A percentile compares a stretch with the other conserved stretches of the same genome.
phyloP scores from a whole-genome alignment of 2,888 invertebrate genomes.

The Ditula angustiorana region DNA sequence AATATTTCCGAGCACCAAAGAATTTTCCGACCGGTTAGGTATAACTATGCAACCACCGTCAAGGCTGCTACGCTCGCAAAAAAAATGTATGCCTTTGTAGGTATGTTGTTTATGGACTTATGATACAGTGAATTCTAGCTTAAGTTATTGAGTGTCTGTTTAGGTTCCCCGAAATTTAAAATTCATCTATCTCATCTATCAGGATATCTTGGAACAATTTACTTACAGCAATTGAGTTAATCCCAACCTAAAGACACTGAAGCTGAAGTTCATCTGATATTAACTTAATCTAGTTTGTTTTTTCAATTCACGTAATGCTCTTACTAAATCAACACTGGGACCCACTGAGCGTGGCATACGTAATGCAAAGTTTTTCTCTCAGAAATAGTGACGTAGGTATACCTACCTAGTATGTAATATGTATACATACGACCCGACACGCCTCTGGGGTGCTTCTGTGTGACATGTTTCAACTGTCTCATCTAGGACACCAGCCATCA shows the following conservation, averaged over 20 bases:
- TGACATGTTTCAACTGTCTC: conserved; percentile 71
- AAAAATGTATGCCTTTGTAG: no score
- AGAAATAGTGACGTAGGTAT: conserved; percentile 28
- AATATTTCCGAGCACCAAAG: no score
- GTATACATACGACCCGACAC: conserved; percentile 49
- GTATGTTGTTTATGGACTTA: no score
- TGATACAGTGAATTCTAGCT: no score
- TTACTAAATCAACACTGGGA: conserved; percentile 62
- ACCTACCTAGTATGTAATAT: conserved; percentile 47
- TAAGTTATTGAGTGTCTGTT: no score
- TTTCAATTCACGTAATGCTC: conserved; percentile 61
- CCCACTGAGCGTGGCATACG: conserved; percentile 61
- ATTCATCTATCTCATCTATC: no score
- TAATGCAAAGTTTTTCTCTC: conserved; percentile 70
- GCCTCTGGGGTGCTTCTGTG: conserved; percentile 58
- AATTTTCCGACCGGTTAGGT: no score
- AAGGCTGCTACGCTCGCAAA: no score
- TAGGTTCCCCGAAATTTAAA: no score
- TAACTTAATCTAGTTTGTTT: conserved; percentile 34
- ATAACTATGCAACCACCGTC: no score
- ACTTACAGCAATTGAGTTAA: no score
- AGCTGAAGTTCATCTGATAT: not conserved
- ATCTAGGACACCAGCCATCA: conserved; percentile 70
- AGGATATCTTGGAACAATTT: no score
- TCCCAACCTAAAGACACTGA: not conserved